Conservation (phyloP, 2,888 invertebrate genomes). For the Chymomyza fuscimana region DNA sequence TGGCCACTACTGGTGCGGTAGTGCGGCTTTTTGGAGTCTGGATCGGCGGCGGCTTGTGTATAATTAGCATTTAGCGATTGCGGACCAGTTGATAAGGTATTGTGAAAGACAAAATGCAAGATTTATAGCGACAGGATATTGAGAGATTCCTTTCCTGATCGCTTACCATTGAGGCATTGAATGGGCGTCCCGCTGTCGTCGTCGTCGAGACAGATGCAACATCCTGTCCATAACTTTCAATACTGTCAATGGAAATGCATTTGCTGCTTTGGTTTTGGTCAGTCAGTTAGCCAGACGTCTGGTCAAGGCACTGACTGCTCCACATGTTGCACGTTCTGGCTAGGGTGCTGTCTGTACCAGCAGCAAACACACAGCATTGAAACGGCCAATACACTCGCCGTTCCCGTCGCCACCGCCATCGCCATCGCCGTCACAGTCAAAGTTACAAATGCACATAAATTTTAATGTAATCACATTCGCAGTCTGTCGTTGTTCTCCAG, state of each 20-base stretch:
- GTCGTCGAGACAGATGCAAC: constrained; percentile 60
- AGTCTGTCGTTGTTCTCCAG: constrained; percentile 37
- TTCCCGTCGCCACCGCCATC: neutral
- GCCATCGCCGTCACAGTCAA: constrained; percentile 18
- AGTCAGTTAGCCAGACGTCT: constrained; percentile 24
- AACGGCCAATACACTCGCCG: neutral
- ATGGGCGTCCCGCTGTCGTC: constrained; percentile 12
- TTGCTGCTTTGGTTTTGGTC: constrained; percentile 40
- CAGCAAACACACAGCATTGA: neutral
- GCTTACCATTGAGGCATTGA: constrained; percentile 4
- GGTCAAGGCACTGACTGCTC: constrained; percentile 47
- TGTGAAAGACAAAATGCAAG: constrained; percentile 61
- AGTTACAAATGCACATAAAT: constrained; percentile 75
- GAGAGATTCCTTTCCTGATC: constrained; percentile 54
- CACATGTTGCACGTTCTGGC: constrained; percentile 66
- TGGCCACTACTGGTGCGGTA: neutral
- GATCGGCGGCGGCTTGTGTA: constrained; percentile 56
- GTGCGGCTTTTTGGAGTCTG: constrained; percentile 1
- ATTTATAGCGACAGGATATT: constrained; percentile 74
- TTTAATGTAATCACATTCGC: constrained; percentile 75
- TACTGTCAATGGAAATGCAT: constrained; percentile 56
- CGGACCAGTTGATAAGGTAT: constrained; percentile 62
- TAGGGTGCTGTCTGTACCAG: constrained; percentile 3
- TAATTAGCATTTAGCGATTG: constrained; percentile 74
- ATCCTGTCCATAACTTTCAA: constrained; percentile 69